Evolutionary conservation across 2,888 invertebrate genomes (phyloP).

Genomic region (Neoitamus cyanurus): DNA sequence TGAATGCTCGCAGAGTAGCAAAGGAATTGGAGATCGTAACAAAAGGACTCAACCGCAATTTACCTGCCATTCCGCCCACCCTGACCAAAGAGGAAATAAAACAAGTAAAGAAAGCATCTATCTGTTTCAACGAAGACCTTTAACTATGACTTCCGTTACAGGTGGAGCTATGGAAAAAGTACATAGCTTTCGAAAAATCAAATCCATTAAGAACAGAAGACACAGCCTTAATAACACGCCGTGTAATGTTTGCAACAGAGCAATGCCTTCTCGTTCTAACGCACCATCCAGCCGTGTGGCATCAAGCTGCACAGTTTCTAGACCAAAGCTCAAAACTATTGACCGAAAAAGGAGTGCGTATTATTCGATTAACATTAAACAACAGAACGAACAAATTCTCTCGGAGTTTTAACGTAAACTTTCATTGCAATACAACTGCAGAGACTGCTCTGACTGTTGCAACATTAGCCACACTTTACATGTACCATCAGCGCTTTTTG

Average conservation of each 20-base stretch:
- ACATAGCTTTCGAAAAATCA: conserved; percentile 95
- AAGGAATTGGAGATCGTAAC: conserved; percentile 97
- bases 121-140: background rate
- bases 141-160: background rate
- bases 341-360: conserved; percentile 90
- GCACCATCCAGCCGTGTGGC: conserved; percentile 99
- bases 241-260: conserved; percentile 99
- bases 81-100: conserved; percentile 89
- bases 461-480: conserved; percentile 29
- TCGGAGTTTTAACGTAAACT: background rate
- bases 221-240: conserved; percentile 88
- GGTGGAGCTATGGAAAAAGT: conserved; percentile 99
- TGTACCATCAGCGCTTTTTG: background rate
- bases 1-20: conserved; percentile 95
- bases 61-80: conserved; percentile 96
- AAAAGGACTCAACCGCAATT: conserved; percentile 92
- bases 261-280: conserved; percentile 96
- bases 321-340: conserved; percentile 94
- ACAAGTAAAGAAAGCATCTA: conserved; percentile 72
- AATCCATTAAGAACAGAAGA: conserved; percentile 98
- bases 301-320: conserved; percentile 96
- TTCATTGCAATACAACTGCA: conserved; percentile 14
- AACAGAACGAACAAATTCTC: background rate
- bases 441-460: background rate
- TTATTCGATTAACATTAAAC: conserved; percentile 40